Evolutionary conservation across 1,140 invertebrate species (phyloP), one percentile per base, ranked within the genome.

Genomic region (Euglossa dilemma): DNA sequence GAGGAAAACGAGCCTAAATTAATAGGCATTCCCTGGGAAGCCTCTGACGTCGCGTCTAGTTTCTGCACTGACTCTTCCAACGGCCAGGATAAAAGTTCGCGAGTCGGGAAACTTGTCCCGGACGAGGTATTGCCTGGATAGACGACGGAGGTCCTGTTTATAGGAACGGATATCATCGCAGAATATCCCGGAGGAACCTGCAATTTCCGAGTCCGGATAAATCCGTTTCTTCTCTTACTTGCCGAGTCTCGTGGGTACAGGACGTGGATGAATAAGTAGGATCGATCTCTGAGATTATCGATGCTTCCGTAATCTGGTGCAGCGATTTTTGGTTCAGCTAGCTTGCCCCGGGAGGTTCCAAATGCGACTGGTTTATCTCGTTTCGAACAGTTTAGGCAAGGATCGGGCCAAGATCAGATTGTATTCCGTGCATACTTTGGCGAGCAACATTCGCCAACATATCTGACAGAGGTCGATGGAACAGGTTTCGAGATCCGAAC

Each of bases 161-260:
- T 57, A 67, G 63, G 72, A 72, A 75, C 72, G 20, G 80, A 86
- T 86, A 72, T 83, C 67, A 12, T 18, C n/a, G n/a, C n/a, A n/a
- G n/a, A n/a, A n/a, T n/a, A n/a, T 75, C 59, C 25, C 80, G 23
- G 23, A 64, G 70, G 75, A 57, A 67, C 85, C 64, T 76, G 80
- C 85, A 84, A 83, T 86, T 84, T 86, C 86, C 86, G 57, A 69
- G 52, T 56, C 71, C 43, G 59, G 80, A 72, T 69, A 75, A 86
- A 86, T 83, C 75, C 70, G 79, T 82, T 83, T 74, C 72, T 64
- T 71, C 75, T 2, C 36, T 20, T 28, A 9, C n/a, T 25, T 9
- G 11, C 16, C 9, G 36, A 64, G 25, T 43, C 45, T 12, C 12
- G 11, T 5, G 20, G 12, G 56, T 36, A 36, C 36, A 36, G 1